Conservation (phyloP, 2,797 vertebrate genomes). For the Pipistrellus nathusii region DNA sequence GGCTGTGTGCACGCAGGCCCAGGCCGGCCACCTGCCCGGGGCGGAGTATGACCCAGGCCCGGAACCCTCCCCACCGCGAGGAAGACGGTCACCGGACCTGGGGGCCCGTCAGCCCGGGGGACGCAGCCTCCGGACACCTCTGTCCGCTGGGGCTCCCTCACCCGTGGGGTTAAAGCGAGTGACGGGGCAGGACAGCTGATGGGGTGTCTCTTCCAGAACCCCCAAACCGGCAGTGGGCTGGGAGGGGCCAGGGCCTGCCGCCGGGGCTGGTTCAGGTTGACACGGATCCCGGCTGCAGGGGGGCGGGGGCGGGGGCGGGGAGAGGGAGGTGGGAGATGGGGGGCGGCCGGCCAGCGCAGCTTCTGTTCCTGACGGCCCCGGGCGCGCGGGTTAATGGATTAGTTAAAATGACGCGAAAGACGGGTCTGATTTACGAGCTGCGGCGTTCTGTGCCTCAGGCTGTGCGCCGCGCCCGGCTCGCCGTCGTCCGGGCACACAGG, state of each 20-base stretch:
- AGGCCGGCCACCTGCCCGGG: too few relatives aligned
- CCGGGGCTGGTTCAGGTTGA: background rate
- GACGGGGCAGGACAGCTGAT: accelerated
- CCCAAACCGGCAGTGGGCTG: accelerated
- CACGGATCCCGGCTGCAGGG: background rate
- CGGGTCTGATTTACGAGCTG: slow-evolving; percentile 91
- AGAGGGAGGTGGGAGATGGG: slow-evolving; percentile 38
- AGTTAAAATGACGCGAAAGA: slow-evolving; percentile 90
- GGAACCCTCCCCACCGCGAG: accelerated
- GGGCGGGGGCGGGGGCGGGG: background rate
- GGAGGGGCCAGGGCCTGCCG: background rate
- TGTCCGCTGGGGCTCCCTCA: accelerated
- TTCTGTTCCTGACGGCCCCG: slow-evolving; percentile 88
- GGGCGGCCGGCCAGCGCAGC: slow-evolving; percentile 68
- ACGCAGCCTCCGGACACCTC: accelerated
- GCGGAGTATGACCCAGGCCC: too few relatives aligned
- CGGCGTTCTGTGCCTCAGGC: slow-evolving; percentile 89
- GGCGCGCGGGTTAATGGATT: slow-evolving; percentile 93
- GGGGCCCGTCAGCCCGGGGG: accelerated
- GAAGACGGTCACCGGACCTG: accelerated
- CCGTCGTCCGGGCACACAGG: slow-evolving; percentile 87
- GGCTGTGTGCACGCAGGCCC: accelerated
- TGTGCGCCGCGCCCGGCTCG: slow-evolving; percentile 83
- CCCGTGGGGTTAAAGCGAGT: accelerated
- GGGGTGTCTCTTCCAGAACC: background rate